A percentile compares a stretch with the other conserved stretches of the same genome.
Evolutionary conservation across 2,113 vertebrate species (phyloP).

Genomic region (Mus spicilegus): DNA sequence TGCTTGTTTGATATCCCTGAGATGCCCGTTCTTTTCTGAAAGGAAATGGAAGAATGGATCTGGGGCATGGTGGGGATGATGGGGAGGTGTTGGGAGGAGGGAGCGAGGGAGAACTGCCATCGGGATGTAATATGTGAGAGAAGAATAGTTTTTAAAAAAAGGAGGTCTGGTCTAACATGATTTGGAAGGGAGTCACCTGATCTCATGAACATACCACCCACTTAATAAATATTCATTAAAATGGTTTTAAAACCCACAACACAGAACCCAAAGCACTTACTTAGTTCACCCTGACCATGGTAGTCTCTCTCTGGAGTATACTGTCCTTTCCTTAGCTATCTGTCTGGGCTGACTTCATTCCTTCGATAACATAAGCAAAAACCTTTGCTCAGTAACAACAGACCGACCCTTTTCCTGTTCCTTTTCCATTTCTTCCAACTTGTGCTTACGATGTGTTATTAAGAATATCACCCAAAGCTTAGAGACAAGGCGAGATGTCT

Average conservation of each 20-base stretch:
- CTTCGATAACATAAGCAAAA: neutral
- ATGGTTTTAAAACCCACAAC: neutral
- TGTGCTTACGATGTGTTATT: neutral
- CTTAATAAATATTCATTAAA: neutral
- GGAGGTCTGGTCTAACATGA: neutral
- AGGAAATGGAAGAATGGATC: neutral
- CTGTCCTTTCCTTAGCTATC: neutral
- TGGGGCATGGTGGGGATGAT: neutral
- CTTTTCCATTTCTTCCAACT: constrained; percentile 36
- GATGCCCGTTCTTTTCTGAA: neutral
- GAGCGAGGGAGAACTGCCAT: neutral
- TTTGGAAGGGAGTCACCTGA: neutral
- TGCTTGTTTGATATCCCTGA: neutral
- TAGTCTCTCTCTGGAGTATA: neutral
- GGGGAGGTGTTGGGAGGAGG: neutral
- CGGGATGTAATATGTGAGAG: neutral
- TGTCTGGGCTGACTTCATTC: neutral
- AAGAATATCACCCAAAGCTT: constrained; percentile 45
- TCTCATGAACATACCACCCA: neutral
- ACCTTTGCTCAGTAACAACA: neutral
- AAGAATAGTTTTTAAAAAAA: neutral
- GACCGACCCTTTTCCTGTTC: neutral
- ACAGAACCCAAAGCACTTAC: neutral
- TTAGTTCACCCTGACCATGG: neutral
- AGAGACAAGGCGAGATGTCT: neutral